phyloP scores from a whole-genome alignment of 2,113 vertebrate species.

The Dasypus novemcinctus region DNA sequence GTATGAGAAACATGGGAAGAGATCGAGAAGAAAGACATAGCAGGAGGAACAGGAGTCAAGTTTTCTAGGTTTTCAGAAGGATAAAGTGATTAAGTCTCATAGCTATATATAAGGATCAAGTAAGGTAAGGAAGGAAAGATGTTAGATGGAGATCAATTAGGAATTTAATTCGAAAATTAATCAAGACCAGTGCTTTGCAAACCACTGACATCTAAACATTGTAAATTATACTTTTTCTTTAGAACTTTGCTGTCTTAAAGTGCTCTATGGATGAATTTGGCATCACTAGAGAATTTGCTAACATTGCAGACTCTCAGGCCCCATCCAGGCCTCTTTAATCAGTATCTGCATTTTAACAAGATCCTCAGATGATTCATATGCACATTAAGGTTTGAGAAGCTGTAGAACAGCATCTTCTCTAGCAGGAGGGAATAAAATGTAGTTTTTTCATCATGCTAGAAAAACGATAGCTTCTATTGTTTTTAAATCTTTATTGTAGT shows the following conservation, averaged over 20 bases:
- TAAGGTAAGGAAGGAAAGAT: neutral
- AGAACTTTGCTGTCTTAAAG: constrained; percentile 24
- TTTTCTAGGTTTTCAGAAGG: constrained; percentile 45
- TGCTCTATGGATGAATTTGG: neutral
- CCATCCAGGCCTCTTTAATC: constrained; percentile 42
- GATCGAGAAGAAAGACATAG: neutral
- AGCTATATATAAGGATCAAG: neutral
- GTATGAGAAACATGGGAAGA: constrained; percentile 26
- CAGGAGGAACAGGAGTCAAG: neutral
- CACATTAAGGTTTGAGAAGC: constrained; percentile 8
- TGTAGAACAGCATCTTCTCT: neutral
- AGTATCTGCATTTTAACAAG: constrained; percentile 26
- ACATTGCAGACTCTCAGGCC: neutral
- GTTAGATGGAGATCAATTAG: neutral
- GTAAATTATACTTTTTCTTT: constrained; percentile 5
- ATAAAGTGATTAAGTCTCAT: neutral
- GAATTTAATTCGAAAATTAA: constrained; percentile 41
- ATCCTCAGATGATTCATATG: neutral
- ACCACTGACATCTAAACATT: neutral
- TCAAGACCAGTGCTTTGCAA: constrained; percentile 15
- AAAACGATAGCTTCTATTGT: constrained; percentile 23
- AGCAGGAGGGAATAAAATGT: constrained; percentile 21
- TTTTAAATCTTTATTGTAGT: constrained; percentile 34
- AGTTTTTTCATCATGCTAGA: constrained; percentile 23
- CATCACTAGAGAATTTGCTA: neutral